Evolutionary conservation across 2,113 vertebrate genomes (phyloP).

Genomic region (Galbula dea): DNA sequence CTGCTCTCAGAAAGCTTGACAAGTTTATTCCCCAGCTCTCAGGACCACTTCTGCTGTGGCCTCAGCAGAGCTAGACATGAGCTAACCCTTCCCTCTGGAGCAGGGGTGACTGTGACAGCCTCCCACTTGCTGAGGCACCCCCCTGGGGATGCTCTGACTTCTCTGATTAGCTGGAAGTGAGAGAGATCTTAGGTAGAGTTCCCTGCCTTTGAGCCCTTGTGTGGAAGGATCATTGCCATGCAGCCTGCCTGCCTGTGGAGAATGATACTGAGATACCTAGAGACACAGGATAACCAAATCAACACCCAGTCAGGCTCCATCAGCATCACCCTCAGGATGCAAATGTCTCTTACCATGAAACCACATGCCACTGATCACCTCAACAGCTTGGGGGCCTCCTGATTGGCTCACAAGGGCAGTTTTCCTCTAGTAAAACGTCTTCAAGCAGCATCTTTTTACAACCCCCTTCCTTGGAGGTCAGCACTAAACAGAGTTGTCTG

Average conservation of each 20-base stretch:
- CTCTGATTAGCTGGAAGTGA: neutral
- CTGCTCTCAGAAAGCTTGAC: accelerated
- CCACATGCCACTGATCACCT: neutral
- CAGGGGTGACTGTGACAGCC: neutral
- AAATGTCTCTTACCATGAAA: neutral
- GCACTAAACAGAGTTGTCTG: neutral
- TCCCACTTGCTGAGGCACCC: neutral
- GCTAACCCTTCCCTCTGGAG: neutral
- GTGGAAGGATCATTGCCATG: neutral
- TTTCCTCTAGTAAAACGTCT: neutral
- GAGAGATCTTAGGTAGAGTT: neutral
- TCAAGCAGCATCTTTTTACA: neutral
- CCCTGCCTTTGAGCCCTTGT: neutral
- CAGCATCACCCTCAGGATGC: neutral
- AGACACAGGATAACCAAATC: neutral
- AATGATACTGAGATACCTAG: neutral
- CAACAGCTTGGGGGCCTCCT: neutral
- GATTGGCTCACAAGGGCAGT: neutral
- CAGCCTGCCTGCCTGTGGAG: neutral
- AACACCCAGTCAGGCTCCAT: neutral
- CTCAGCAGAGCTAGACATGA: neutral
- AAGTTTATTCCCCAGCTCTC: neutral
- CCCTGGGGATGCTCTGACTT: neutral
- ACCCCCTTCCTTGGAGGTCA: neutral
- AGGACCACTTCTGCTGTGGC: neutral